Evolutionary conservation across 2,113 vertebrate genomes (phyloP).

Genomic region (Ochotona princeps): DNA sequence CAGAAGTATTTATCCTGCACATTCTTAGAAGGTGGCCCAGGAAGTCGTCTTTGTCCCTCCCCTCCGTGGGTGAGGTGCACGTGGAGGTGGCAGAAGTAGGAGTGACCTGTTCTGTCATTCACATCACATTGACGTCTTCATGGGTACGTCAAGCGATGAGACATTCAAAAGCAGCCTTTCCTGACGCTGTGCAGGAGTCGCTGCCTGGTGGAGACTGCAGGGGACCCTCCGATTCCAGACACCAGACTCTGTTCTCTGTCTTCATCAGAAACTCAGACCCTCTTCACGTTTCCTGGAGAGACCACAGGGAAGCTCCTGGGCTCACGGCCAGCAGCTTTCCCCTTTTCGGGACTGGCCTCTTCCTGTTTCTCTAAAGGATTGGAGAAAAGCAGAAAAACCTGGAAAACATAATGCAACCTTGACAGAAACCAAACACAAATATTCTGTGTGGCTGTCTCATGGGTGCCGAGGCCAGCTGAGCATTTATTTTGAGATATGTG

Average conservation of each 20-base stretch:
- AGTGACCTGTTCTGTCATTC: background rate
- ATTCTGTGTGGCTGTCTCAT: background rate
- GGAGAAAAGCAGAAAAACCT: slow-evolving; percentile 46
- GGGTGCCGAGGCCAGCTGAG: background rate
- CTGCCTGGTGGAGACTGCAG: background rate
- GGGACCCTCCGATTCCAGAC: background rate
- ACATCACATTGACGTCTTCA: background rate
- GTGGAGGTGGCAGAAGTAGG: background rate
- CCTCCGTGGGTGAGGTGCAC: background rate
- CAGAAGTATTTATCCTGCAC: background rate
- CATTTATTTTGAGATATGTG: slow-evolving; percentile 49
- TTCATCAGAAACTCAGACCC: background rate
- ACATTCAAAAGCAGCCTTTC: background rate
- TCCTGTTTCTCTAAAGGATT: slow-evolving; percentile 43
- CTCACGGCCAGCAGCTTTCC: slow-evolving; percentile 44
- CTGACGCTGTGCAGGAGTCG: background rate
- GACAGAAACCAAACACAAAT: slow-evolving; percentile 40
- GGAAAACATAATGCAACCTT: slow-evolving; percentile 56
- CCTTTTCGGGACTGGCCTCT: background rate
- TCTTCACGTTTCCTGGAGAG: slow-evolving; percentile 33
- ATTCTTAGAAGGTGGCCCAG: background rate
- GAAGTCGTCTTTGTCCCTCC: background rate
- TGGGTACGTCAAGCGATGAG: background rate
- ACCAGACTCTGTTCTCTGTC: background rate
- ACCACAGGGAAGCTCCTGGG: slow-evolving; percentile 29